Evolutionary conservation across 1,140 invertebrate genomes (phyloP).

Genomic region (Musca domestica): DNA sequence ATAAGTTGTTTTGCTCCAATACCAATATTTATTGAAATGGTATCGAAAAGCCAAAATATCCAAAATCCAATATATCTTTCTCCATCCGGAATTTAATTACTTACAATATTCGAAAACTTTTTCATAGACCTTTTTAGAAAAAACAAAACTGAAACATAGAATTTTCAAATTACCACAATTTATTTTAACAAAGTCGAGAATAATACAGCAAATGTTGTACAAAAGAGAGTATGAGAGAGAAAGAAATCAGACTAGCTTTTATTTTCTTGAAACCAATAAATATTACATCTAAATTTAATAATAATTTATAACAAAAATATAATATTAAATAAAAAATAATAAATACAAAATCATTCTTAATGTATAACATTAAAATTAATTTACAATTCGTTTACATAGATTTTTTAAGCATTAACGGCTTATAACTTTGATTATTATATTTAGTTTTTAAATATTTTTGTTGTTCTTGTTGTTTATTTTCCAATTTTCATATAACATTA

Average conservation of each 20-base stretch:
- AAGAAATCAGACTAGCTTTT: conserved; percentile 5
- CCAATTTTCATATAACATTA: conserved; percentile 5
- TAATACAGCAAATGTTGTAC: too few species aligned
- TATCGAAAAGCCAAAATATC: too few species aligned
- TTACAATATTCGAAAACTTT: too few species aligned
- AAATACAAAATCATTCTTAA: background rate
- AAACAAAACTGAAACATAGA: too few species aligned
- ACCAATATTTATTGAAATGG: too few species aligned
- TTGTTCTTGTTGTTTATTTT: background rate
- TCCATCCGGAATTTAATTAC: too few species aligned
- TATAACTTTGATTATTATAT: conserved; percentile 14
- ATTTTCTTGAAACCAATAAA: conserved; percentile 10
- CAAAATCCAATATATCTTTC: too few species aligned
- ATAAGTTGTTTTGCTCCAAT: too few species aligned
- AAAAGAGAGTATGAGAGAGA: too few species aligned
- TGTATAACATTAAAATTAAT: background rate
- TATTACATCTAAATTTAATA: background rate
- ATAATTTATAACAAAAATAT: background rate
- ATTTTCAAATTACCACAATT: too few species aligned
- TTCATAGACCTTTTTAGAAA: too few species aligned
- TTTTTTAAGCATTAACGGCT: conserved; percentile 12
- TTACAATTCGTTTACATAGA: background rate
- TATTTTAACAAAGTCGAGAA: too few species aligned
- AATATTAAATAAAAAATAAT: background rate
- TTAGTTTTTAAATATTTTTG: background rate